These are phyloP conservation scores for Poecilia gillii DNA, from an alignment of 2,797 vertebrate species.

Conservation along the genomic window DNA sequence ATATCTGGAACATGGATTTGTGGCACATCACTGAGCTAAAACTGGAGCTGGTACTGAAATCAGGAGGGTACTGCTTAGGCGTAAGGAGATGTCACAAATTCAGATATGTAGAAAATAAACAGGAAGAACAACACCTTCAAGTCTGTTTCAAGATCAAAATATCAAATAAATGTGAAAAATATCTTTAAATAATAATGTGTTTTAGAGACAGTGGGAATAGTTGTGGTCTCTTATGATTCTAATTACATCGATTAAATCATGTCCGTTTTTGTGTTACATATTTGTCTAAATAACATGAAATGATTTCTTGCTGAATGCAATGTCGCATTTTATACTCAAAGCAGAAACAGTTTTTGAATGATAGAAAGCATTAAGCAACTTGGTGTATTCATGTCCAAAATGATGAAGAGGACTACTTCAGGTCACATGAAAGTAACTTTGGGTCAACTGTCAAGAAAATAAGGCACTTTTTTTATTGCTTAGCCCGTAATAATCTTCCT, in stretches of 20 bases:
- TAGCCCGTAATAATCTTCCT: neutral
- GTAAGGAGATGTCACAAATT: neutral
- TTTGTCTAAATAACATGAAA: neutral
- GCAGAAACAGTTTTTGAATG: neutral
- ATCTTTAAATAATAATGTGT: neutral
- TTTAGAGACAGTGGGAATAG: neutral
- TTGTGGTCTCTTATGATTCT: neutral
- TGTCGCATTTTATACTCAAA: neutral
- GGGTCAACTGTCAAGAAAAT: neutral
- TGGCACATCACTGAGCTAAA: neutral
- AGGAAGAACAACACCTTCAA: neutral
- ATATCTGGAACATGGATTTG: neutral
- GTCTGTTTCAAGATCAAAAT: neutral
- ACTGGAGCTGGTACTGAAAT: neutral
- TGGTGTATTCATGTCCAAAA: neutral
- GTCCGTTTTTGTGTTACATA: neutral
- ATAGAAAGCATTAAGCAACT: neutral
- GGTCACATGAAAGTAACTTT: neutral
- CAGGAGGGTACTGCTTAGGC: neutral
- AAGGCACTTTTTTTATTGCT: neutral
- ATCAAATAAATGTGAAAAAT: neutral
- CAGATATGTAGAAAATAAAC: neutral
- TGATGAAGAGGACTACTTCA: neutral
- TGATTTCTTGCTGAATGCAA: neutral
- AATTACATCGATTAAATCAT: neutral